These are phyloP conservation scores for Frankliniella fusca DNA, from an alignment of 2,888 invertebrate species.

Conservation along the genomic window DNA sequence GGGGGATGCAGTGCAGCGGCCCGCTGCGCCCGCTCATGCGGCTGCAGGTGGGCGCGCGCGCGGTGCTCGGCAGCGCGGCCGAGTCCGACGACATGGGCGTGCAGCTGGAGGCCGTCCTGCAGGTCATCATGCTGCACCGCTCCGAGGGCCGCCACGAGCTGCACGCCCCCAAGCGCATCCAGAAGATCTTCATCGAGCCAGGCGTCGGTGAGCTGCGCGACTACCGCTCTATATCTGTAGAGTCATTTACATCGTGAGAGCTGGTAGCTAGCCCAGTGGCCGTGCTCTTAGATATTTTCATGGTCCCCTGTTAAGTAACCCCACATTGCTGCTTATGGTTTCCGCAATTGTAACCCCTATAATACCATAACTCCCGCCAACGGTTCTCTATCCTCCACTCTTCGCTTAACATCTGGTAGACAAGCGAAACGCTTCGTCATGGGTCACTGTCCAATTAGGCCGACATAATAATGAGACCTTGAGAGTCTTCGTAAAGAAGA, in stretches of 20 bases:
- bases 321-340: no score
- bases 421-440: no score
- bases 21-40: neutral
- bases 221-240: neutral
- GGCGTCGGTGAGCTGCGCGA: no score
- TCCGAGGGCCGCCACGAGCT: conserved; percentile 16
- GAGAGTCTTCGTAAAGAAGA: no score
- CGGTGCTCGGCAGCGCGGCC: neutral
- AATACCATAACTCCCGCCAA: no score
- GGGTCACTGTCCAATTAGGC: no score
- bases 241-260: neutral
- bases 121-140: neutral
- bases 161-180: neutral
- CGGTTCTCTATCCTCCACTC: no score
- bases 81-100: neutral
- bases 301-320: no score
- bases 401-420: no score
- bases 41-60: conserved; percentile 2
- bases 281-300: no score
- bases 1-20: neutral
- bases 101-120: neutral
- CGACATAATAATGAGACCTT: no score
- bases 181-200: neutral
- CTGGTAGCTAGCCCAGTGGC: neutral
- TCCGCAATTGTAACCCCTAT: no score